Base-by-base conservation (phyloP, 2,797 vertebrate species). In the Arnoldichthys spilopterus region DNA sequence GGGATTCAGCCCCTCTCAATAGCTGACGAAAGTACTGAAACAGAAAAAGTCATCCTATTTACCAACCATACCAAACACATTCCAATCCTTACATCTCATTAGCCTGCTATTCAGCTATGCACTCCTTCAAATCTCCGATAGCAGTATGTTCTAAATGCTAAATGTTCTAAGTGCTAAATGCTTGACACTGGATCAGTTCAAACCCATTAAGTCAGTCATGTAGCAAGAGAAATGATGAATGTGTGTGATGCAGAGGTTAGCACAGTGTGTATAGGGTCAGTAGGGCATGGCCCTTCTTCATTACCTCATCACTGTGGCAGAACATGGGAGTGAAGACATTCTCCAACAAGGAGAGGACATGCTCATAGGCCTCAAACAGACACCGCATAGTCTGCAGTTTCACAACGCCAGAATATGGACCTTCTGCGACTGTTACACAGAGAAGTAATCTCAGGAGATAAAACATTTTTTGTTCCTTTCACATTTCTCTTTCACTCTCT, bases 261-360 rank as follows among this genome's bases (percentile, higher is more conserved):
- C 13, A 26, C 45, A 15, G 47, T 67, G 74, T 51, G 34, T 43
- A 67, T 40, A 47, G 45, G 20, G 59, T 3, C 20, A 68, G 45
- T 4, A 30, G 7, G 16, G 3, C 26, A 53, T n/a, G 1, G 11
- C 18, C 37, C 15, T 67, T 12, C 12, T 30, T 56, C 47, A 47
- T 90, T 92, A 98, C 98, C 95, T 98, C 97, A 86, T 98, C 96
- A 37, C 97, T 99, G 86, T 99, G 98, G 86, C 97, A 99, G 90
- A 99, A 99, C 95, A 98, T 96, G 47, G 97, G 97, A 12, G 97
- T 98, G 84, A 98, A 99, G 77, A 99, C 97, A 1, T 95, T 97
- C 88, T 99, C 98, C 34, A 99, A 90, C 1, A 98, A 94, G n/a
- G 95, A 98, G 62, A 99, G 94, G 61, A 99, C 98, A 0, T 98